phyloP scores from a whole-genome alignment of 2,113 vertebrate genomes.

The Mastomys coucha region DNA sequence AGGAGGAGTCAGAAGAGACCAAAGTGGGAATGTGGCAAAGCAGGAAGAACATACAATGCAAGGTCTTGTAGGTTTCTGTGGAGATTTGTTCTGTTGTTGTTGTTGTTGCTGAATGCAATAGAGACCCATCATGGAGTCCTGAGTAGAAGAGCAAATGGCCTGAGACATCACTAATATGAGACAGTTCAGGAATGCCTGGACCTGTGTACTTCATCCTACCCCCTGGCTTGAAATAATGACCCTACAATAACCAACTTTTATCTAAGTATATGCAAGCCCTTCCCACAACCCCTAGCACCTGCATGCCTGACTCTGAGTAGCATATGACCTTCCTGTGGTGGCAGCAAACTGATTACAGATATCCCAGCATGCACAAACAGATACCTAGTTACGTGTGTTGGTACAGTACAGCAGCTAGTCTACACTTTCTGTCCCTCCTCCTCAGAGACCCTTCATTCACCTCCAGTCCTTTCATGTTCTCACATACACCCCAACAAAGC shows the following conservation, averaged over 20 bases:
- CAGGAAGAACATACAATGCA: background rate
- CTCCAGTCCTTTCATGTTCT: background rate
- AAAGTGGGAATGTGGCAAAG: background rate
- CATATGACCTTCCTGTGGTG: background rate
- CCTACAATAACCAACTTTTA: background rate
- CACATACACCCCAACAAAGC: background rate
- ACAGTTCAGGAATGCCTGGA: background rate
- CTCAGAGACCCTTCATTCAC: background rate
- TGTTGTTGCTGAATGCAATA: background rate
- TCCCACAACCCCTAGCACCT: background rate
- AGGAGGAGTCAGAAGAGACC: background rate
- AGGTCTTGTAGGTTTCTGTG: background rate
- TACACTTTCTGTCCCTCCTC: background rate
- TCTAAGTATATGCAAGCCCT: background rate
- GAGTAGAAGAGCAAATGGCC: background rate
- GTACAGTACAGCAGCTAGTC: background rate
- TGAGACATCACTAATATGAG: background rate
- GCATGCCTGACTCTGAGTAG: background rate
- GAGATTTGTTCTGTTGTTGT: too few species aligned
- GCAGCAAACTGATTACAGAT: background rate
- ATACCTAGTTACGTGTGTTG: background rate
- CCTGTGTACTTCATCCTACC: too few species aligned
- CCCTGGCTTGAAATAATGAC: background rate
- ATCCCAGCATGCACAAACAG: background rate
- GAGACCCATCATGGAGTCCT: background rate